phyloP scores from a whole-genome alignment of 2,797 vertebrate genomes.

The Sciaenops ocellatus region DNA sequence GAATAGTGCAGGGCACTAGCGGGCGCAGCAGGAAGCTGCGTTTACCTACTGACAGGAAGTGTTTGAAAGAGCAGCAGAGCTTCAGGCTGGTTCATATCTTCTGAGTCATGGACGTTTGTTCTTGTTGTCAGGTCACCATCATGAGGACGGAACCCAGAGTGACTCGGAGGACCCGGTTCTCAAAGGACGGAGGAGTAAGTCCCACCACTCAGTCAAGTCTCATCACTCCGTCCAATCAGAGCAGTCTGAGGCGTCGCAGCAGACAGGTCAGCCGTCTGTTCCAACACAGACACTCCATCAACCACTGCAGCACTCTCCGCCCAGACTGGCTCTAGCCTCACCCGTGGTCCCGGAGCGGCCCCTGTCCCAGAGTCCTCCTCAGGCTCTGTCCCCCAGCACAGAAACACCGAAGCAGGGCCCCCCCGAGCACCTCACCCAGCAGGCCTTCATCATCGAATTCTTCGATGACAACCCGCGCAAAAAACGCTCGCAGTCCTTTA shows the following conservation, averaged over 20 bases:
- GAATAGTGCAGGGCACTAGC: no score
- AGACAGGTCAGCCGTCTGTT: conserved; percentile 26
- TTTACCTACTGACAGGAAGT: no score
- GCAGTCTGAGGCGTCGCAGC: conserved; percentile 48
- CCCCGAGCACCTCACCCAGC: conserved; percentile 88
- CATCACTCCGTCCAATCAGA: conserved; percentile 55
- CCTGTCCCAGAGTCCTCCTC: conserved; percentile 69
- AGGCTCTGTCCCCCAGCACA: conserved; percentile 63
- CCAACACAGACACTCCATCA: conserved; percentile 39
- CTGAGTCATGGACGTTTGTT: conserved; percentile 8
- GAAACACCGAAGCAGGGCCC: conserved; percentile 81
- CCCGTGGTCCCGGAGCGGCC: conserved; percentile 55
- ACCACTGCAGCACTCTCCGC: conserved; percentile 61
- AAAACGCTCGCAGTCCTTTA: conserved; percentile 97
- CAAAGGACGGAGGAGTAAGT: conserved; percentile 80
- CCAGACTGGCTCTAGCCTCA: conserved; percentile 38
- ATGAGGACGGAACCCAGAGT: conserved; percentile 97
- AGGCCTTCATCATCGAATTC: conserved; percentile 98
- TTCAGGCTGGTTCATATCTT: no score
- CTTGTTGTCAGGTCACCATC: conserved; percentile 76
- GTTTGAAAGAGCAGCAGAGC: no score
- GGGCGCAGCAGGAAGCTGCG: no score
- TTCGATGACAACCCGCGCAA: conserved; percentile 96
- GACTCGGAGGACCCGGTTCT: conserved; percentile 92
- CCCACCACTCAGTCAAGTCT: conserved; percentile 67